These are phyloP conservation scores for Raja brachyura DNA, from an alignment of 2,113 vertebrate species.

Conservation along the genomic window DNA sequence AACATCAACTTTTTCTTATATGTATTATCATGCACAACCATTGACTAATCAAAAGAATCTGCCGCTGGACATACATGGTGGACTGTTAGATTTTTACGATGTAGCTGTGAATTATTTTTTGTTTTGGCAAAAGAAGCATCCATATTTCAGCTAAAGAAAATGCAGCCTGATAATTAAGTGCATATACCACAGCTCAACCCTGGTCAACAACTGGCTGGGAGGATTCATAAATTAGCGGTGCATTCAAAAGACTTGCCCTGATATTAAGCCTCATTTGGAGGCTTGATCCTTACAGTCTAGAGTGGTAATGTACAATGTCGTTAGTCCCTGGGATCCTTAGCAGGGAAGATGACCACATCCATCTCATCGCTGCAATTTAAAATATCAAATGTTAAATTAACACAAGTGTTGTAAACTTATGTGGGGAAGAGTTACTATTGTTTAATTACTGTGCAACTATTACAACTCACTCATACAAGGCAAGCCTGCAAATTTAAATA, in stretches of 20 bases:
- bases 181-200: background rate
- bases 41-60: background rate
- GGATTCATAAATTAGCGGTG: no score
- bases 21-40: background rate
- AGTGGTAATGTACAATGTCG: background rate
- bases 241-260: no score
- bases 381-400: no score
- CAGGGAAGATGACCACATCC: no score
- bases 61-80: background rate
- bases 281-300: background rate
- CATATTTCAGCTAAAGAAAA: background rate
- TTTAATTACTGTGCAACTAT: no score
- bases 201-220: background rate
- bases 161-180: background rate
- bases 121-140: background rate
- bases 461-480: no score
- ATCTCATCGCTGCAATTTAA: no score
- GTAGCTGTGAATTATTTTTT: background rate
- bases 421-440: no score
- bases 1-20: background rate
- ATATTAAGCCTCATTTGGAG: background rate
- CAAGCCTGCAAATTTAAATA: no score
- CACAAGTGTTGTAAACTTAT: no score
- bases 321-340: no score
- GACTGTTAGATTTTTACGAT: background rate